phyloP scores from a whole-genome alignment of 2,797 vertebrate species.

The Megalops cyprinoides region DNA sequence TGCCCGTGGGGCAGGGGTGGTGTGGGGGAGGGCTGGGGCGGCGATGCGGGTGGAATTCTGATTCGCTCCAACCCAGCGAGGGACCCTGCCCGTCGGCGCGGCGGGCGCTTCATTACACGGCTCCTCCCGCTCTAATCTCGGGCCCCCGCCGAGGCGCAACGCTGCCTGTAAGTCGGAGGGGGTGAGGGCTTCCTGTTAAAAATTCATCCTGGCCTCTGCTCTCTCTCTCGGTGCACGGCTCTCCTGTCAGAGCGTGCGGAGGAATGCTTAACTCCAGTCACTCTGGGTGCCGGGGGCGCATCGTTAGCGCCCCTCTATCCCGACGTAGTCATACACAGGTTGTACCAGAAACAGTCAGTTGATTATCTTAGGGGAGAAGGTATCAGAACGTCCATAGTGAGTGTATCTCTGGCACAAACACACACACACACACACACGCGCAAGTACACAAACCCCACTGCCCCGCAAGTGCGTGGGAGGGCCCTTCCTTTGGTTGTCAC shows the following conservation, averaged over 20 bases:
- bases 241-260: background rate
- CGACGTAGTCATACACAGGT: background rate
- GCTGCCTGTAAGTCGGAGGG: background rate
- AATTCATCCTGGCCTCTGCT: background rate
- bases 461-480: too few relatives aligned
- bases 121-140: background rate
- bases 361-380: too few relatives aligned
- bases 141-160: background rate
- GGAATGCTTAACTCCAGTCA: slow-evolving; percentile 11
- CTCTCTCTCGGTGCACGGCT: background rate
- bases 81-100: background rate
- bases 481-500: too few relatives aligned
- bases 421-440: too few relatives aligned
- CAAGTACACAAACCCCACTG: too few relatives aligned
- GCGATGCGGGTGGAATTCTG: slow-evolving; percentile 16
- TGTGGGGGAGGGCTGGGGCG: background rate
- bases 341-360: too few relatives aligned
- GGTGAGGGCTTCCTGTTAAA: background rate
- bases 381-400: too few relatives aligned
- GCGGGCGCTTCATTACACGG: background rate
- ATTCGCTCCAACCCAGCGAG: background rate
- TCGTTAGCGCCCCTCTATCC: background rate
- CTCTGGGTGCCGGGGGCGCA: background rate
- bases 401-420: too few relatives aligned
- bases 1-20: background rate